These are phyloP conservation scores for Crotalus tigris DNA, from an alignment of 2,113 vertebrate genomes.

Conservation along the genomic window DNA sequence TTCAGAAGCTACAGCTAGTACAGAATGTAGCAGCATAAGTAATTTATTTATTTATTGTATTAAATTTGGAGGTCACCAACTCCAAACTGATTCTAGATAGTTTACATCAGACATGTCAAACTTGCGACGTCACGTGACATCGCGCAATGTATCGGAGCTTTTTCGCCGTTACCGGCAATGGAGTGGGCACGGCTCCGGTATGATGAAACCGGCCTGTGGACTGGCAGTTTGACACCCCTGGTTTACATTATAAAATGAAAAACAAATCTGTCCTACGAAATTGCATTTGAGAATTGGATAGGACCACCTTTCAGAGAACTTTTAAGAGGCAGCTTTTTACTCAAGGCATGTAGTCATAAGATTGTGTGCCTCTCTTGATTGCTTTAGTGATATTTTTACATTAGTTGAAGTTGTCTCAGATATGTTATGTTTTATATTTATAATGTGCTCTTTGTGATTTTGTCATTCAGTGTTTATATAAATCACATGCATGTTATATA, in stretches of 20 bases:
- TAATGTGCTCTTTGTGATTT: background rate
- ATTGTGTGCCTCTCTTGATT: background rate
- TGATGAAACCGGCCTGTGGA: too few relatives aligned
- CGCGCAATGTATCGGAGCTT: too few relatives aligned
- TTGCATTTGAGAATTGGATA: background rate
- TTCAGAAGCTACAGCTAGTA: background rate
- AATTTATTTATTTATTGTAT: background rate
- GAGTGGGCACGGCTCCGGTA: too few relatives aligned
- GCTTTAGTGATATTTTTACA: background rate
- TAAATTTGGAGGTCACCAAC: background rate
- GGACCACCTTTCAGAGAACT: background rate
- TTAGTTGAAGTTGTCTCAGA: background rate
- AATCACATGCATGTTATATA: too few relatives aligned
- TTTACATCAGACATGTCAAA: background rate
- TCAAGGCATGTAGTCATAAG: background rate
- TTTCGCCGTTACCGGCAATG: too few relatives aligned
- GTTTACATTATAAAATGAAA: background rate
- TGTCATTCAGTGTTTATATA: too few relatives aligned
- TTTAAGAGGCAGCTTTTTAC: background rate
- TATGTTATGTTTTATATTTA: background rate
- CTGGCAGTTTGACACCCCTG: too few relatives aligned
- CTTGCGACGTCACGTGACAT: too few relatives aligned
- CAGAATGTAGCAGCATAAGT: background rate
- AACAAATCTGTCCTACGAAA: background rate
- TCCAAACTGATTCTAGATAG: background rate